Evolutionary conservation across 2,888 invertebrate species (phyloP).

Genomic region (Cephus rjabovi): DNA sequence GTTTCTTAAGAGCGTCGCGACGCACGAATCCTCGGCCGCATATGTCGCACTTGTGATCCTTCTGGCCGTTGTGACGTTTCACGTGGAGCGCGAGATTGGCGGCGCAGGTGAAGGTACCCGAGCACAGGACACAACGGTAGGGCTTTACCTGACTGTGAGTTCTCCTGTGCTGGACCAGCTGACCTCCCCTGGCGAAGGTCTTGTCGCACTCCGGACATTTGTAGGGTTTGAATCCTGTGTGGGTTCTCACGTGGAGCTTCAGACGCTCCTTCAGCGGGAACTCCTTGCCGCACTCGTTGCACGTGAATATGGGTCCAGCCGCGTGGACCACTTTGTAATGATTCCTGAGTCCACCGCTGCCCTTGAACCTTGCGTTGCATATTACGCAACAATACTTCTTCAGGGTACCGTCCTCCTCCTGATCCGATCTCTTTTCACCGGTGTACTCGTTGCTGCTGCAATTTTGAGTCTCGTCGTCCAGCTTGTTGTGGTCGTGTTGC

Average conservation of each 20-base stretch:
- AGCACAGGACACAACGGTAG: slow-evolving; percentile 78
- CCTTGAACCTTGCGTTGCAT: slow-evolving; percentile 59
- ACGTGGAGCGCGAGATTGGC: slow-evolving; percentile 67
- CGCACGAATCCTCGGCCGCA: slow-evolving; percentile 84
- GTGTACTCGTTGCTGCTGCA: slow-evolving; percentile 2
- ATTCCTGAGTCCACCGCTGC: slow-evolving; percentile 60
- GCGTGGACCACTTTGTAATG: slow-evolving; percentile 62
- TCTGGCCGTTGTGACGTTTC: slow-evolving; percentile 78
- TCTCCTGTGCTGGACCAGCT: slow-evolving; percentile 80
- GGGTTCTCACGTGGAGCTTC: slow-evolving; percentile 78
- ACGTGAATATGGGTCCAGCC: slow-evolving; percentile 71
- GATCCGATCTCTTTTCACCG: neutral
- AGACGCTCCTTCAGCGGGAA: slow-evolving; percentile 83
- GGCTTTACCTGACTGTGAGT: slow-evolving; percentile 81
- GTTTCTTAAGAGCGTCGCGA: slow-evolving; percentile 80
- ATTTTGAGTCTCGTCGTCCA: slow-evolving; percentile 8
- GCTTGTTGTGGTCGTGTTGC: slow-evolving; percentile 25
- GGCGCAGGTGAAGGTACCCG: slow-evolving; percentile 75
- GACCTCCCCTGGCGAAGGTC: slow-evolving; percentile 79
- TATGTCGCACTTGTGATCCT: slow-evolving; percentile 82
- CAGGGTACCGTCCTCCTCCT: slow-evolving; percentile 17
- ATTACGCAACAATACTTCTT: slow-evolving; percentile 58
- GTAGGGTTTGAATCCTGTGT: slow-evolving; percentile 79
- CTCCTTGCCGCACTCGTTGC: slow-evolving; percentile 80
- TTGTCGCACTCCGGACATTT: slow-evolving; percentile 74